phyloP scores from a whole-genome alignment of 1,140 invertebrate species.

The Cyclargus thomasi region DNA sequence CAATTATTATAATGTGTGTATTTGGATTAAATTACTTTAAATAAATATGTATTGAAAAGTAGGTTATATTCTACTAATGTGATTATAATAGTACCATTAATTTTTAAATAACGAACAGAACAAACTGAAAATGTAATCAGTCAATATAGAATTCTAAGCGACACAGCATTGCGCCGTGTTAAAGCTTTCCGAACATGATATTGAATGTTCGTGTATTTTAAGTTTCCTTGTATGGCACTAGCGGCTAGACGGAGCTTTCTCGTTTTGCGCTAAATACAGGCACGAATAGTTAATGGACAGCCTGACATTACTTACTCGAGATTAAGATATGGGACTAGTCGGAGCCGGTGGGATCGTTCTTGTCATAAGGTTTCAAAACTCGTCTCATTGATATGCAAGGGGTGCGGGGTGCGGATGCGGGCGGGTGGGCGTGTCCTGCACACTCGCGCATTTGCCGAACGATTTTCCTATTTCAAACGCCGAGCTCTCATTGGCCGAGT shows the following conservation, averaged over 20 bases:
- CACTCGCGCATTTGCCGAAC: conserved; percentile 15
- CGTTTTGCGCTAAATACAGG: conserved; percentile 9
- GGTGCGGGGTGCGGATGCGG: conserved; percentile 2
- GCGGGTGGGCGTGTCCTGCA: not conserved
- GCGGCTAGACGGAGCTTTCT: conserved; percentile 7
- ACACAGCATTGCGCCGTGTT: not conserved
- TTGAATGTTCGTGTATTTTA: not conserved
- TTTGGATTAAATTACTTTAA: too few species aligned
- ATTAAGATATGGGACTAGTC: conserved; percentile 8
- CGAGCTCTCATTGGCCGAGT: conserved; percentile 19
- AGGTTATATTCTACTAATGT: too few species aligned
- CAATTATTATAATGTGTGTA: too few species aligned
- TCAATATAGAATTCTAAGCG: too few species aligned
- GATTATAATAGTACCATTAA: too few species aligned
- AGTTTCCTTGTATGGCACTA: not conserved
- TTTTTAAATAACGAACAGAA: too few species aligned
- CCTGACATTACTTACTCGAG: not conserved
- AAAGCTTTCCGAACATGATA: conserved; percentile 1
- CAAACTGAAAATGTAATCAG: too few species aligned
- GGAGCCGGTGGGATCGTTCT: not conserved
- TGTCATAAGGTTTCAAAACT: conserved; percentile 15
- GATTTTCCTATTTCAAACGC: conserved; percentile 12
- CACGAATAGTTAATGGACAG: conserved; percentile 4
- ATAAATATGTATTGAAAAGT: too few species aligned
- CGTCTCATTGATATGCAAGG: conserved; percentile 16